Percentiles rank a stretch among this genome's conserved stretches.
Evolutionary conservation across 2,888 invertebrate genomes (phyloP).

Genomic region (Eupithecia subumbrata): DNA sequence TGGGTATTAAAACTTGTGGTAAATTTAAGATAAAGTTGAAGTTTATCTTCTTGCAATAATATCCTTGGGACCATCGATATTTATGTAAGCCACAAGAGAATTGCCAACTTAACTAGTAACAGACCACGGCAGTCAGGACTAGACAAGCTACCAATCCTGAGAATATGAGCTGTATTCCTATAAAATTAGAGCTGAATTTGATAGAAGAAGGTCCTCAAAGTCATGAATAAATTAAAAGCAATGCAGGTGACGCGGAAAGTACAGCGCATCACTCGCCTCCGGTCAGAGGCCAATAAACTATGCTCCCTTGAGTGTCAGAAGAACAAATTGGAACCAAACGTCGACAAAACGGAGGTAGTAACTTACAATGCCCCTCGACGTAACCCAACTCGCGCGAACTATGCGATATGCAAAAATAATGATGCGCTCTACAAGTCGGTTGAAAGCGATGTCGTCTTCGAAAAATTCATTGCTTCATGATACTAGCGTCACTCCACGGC

Average conservation of each 20-base stretch:
- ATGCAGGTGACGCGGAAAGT: constrained; percentile 52
- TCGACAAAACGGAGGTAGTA: constrained; percentile 32
- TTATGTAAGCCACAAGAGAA: constrained; percentile 50
- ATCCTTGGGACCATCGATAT: constrained; percentile 41
- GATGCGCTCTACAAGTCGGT: background rate
- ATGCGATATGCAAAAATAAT: constrained; percentile 7
- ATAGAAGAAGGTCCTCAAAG: constrained; percentile 36
- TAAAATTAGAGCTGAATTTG: constrained; percentile 44
- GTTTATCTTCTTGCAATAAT: constrained; percentile 35
- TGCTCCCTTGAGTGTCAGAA: constrained; percentile 36
- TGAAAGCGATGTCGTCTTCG: background rate
- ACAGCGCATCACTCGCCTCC: constrained; percentile 50
- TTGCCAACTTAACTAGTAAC: constrained; percentile 48
- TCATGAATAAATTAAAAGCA: constrained; percentile 55
- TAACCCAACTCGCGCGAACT: constrained; percentile 35
- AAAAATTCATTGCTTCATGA: background rate
- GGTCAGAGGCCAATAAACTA: constrained; percentile 44
- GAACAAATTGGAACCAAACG: constrained; percentile 34
- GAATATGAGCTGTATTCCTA: constrained; percentile 44
- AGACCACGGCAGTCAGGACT: constrained; percentile 33
- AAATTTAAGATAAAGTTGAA: background rate
- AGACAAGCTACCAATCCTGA: constrained; percentile 26
- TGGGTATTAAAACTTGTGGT: background rate
- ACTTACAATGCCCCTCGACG: constrained; percentile 35
- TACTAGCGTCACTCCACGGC: background rate